A percentile compares a stretch with the other conserved stretches of the same genome.
Evolutionary conservation across 2,113 vertebrate species (phyloP).

Genomic region (Microcebus jonahi): DNA sequence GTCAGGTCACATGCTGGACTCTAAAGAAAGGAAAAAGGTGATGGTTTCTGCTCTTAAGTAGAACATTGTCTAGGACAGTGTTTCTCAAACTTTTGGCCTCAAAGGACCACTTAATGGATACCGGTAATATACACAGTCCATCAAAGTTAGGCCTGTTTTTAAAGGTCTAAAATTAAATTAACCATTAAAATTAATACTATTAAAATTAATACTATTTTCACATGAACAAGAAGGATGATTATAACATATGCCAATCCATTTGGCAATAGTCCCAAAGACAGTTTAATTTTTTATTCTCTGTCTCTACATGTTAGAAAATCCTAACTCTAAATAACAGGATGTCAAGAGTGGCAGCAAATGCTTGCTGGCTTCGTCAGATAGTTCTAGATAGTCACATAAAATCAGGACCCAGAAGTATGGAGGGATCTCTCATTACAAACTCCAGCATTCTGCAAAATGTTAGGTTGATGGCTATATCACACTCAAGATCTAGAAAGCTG

Average conservation of each 20-base stretch:
- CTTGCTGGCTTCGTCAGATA: neutral
- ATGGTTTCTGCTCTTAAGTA: neutral
- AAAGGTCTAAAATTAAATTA: neutral
- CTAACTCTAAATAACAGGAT: neutral
- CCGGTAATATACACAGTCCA: neutral
- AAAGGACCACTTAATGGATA: neutral
- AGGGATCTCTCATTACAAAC: neutral
- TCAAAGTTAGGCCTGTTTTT: neutral
- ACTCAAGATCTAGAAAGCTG: neutral
- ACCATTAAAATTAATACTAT: neutral
- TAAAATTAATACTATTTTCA: neutral
- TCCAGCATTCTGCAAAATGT: neutral
- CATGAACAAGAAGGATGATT: neutral
- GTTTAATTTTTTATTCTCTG: neutral
- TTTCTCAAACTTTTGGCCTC: neutral
- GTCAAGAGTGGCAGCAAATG: neutral
- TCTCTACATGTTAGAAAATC: neutral
- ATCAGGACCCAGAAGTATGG: neutral
- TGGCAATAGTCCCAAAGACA: neutral
- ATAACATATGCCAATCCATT: neutral
- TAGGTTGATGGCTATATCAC: neutral
- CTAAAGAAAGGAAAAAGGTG: neutral
- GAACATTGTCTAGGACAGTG: neutral
- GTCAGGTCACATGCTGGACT: neutral
- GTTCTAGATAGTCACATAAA: neutral